phyloP scores from a whole-genome alignment of 92 coral and sea anemone species.

The Zoanthus gigantus region DNA sequence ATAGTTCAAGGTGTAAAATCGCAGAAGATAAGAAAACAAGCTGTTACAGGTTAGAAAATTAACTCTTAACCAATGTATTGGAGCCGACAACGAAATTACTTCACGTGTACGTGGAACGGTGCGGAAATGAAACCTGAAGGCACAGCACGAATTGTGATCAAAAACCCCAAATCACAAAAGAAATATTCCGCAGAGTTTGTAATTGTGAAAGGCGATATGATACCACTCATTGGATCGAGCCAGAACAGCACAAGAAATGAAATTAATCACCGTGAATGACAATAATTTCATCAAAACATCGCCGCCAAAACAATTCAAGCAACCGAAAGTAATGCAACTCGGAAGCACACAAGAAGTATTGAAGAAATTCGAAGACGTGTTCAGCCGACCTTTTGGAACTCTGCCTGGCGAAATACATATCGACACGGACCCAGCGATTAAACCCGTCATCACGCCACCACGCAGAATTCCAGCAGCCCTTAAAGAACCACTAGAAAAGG shows the following conservation, averaged over 20 bases:
- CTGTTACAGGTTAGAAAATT: constrained; percentile 46
- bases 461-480: constrained; percentile 61
- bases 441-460: constrained; percentile 61
- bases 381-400: constrained; percentile 55
- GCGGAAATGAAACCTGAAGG: constrained; percentile 64
- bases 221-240: constrained; percentile 64
- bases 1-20: constrained; percentile 40
- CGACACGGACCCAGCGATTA: constrained; percentile 19
- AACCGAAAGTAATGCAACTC: constrained; percentile 21
- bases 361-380: constrained; percentile 45
- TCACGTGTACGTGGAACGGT: constrained; percentile 29
- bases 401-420: constrained; percentile 53
- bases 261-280: constrained; percentile 54
- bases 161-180: constrained; percentile 56
- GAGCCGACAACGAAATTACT: constrained; percentile 16
- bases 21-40: constrained; percentile 20
- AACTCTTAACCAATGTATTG: constrained; percentile 45
- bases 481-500: constrained; percentile 53
- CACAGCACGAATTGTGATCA: constrained; percentile 39
- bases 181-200: constrained; percentile 71
- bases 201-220: constrained; percentile 47
- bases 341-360: constrained; percentile 36
- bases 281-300: constrained; percentile 49
- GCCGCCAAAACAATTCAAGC: neutral
- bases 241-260: constrained; percentile 56